Base-by-base conservation (phyloP, 2,113 vertebrate genomes). In the Datnioides undecimradiatus region DNA sequence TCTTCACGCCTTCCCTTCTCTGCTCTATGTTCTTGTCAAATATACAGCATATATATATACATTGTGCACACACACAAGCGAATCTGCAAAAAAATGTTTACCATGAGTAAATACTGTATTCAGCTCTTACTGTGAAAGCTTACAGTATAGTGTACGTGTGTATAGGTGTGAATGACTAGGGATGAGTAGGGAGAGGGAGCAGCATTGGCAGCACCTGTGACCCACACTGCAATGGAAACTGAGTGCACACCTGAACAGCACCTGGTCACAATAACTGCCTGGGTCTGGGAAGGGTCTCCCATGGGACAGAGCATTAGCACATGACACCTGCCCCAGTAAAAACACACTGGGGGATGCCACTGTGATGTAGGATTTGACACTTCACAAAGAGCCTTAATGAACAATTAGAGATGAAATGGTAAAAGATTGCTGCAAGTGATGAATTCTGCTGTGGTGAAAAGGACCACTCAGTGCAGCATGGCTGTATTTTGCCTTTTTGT, bases 211-310 rank as follows among this genome's bases (percentile, higher is more conserved):
- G 86, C 95, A 95, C 94, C 94, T 95, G 95, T 78, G 92, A 88
- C 90, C 94, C 62, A 12, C 76, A 84, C 86, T 91, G 83, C 90
- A 88, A 80, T 62, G 31, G 81, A 92, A 90, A 83, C 69, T 19
- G 79, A 80, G 82, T 64, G 75, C 84, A 85, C 94, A 96, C 95
- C 95, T 96, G 95, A 96, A 87, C 94, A 85, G 79, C 95, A 96
- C 95, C 95, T 93, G 95, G 92, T 85, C 87, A 91, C 93, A 77
- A 29, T 72, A 83, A 49, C 40, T 69, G 71, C 76, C 72, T 55
- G 76, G 80, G 82, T 88, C 63, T 38, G 59, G 86, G 68, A 83
- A 43, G 71, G 36, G 1, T 84, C 57, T 85, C 89, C 49, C 70
- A 23, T 6, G 77, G 74, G 86, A 89, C 48, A 7, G 2, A 52